Evolutionary conservation across 1,140 invertebrate genomes (phyloP).

Genomic region (Trigoniulus corallinus): DNA sequence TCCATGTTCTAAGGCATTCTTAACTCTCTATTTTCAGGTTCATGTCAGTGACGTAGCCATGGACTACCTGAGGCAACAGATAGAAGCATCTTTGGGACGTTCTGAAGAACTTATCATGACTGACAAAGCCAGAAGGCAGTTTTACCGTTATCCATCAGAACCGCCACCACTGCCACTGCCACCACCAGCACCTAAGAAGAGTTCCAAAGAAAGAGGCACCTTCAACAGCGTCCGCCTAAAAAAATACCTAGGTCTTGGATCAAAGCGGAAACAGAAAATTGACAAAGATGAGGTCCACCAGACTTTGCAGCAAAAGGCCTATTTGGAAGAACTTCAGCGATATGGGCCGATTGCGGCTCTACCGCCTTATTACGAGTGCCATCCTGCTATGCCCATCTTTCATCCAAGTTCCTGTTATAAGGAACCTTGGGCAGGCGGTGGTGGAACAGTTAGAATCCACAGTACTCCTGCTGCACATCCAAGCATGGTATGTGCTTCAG

Average conservation of each 20-base stretch:
- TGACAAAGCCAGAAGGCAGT: neutral
- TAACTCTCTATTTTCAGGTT: too few species aligned
- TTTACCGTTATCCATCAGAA: neutral
- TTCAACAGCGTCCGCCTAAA: slow-evolving; percentile 3
- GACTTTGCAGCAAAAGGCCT: neutral
- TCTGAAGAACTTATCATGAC: neutral
- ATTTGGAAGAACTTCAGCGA: neutral
- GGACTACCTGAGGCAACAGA: neutral
- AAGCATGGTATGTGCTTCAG: neutral
- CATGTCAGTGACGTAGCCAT: too few species aligned
- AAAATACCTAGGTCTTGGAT: slow-evolving; percentile 2
- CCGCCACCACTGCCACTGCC: neutral
- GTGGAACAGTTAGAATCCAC: neutral
- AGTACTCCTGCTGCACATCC: neutral
- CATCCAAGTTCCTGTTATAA: neutral
- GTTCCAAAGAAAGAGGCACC: neutral
- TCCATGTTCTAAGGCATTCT: too few species aligned
- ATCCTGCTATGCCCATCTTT: neutral
- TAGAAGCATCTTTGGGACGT: neutral
- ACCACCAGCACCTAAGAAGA: neutral
- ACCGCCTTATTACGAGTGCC: neutral
- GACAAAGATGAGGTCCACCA: neutral
- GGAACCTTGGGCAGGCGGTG: neutral
- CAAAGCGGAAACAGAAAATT: neutral
- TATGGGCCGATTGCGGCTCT: neutral